Conservation (phyloP, 2,888 invertebrate genomes). For the Sinelater perroti region DNA sequence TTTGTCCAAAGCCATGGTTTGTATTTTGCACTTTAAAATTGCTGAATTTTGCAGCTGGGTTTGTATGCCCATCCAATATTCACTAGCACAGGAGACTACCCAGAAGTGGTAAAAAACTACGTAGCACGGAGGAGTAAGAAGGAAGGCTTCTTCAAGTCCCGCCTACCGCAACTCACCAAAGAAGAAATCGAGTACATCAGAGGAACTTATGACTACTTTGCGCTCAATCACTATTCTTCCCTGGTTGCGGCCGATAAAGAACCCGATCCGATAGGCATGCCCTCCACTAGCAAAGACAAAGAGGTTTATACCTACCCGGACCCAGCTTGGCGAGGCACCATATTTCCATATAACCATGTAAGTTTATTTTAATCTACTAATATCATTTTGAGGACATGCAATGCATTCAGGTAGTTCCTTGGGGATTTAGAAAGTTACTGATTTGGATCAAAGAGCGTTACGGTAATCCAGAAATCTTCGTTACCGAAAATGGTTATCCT, state of each 20-base stretch:
- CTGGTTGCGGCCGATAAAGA: constrained; percentile 26
- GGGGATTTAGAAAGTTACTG: constrained; percentile 67
- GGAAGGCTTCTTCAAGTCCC: constrained; percentile 66
- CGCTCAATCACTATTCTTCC: constrained; percentile 62
- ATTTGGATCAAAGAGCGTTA: constrained; percentile 58
- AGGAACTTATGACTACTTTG: constrained; percentile 64
- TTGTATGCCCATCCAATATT: constrained; percentile 68
- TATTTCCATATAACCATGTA: background rate
- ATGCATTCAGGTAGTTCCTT: constrained; percentile 60
- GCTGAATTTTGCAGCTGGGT: constrained; percentile 49
- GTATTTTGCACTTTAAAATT: background rate
- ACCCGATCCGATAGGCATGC: constrained; percentile 3
- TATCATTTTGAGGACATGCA: background rate
- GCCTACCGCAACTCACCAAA: constrained; percentile 66
- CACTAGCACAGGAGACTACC: constrained; percentile 67
- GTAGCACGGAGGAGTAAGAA: constrained; percentile 64
- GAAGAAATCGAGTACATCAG: constrained; percentile 59
- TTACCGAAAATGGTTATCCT: constrained; percentile 26
- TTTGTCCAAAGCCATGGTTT: background rate
- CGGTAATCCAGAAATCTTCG: constrained; percentile 58
- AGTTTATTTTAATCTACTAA: no score
- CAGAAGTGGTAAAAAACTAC: constrained; percentile 63
- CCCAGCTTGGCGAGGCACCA: constrained; percentile 64
- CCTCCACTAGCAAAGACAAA: constrained; percentile 58
- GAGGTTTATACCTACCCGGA: constrained; percentile 67